These are phyloP conservation scores for Peromyscus attwateri DNA, from an alignment of 2,797 vertebrate genomes.

Conservation along the genomic window DNA sequence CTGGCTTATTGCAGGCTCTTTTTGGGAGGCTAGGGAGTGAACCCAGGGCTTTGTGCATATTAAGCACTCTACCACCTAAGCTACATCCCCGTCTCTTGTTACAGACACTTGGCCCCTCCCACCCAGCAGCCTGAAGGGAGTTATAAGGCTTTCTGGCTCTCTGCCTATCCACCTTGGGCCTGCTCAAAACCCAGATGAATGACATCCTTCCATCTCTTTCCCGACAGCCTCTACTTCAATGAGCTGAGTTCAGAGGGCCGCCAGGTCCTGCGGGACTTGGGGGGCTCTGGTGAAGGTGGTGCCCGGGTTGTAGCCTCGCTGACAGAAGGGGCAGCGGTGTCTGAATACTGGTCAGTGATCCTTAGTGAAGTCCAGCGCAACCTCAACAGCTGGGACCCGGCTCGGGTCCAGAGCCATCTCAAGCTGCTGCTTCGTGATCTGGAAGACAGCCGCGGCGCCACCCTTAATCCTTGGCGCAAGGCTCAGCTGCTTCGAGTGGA, in stretches of 20 bases:
- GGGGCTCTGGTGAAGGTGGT: conserved; percentile 71
- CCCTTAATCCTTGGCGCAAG: conserved; percentile 93
- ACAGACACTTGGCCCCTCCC: neutral
- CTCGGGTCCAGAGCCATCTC: conserved; percentile 92
- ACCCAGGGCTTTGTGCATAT: neutral
- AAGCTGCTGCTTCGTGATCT: conserved; percentile 93
- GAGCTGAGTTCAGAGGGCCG: conserved; percentile 94
- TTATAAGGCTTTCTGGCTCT: neutral
- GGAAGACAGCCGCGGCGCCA: conserved; percentile 93
- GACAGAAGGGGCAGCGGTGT: conserved; percentile 93
- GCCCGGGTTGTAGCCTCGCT: conserved; percentile 94
- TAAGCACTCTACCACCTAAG: neutral
- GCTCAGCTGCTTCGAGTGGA: conserved; percentile 94
- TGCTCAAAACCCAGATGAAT: neutral
- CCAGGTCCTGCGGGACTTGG: conserved; percentile 87
- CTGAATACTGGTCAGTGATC: conserved; percentile 95
- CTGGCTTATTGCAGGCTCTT: neutral
- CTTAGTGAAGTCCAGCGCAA: conserved; percentile 93
- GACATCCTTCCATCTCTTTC: neutral
- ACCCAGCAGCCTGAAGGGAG: neutral
- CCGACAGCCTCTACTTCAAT: conserved; percentile 95
- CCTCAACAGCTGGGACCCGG: conserved; percentile 92
- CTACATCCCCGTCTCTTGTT: neutral
- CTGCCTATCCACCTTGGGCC: neutral
- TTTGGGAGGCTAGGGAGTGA: neutral